These are phyloP conservation scores for Callorhinus ursinus DNA, from an alignment of 2,113 vertebrate species.

Conservation along the genomic window DNA sequence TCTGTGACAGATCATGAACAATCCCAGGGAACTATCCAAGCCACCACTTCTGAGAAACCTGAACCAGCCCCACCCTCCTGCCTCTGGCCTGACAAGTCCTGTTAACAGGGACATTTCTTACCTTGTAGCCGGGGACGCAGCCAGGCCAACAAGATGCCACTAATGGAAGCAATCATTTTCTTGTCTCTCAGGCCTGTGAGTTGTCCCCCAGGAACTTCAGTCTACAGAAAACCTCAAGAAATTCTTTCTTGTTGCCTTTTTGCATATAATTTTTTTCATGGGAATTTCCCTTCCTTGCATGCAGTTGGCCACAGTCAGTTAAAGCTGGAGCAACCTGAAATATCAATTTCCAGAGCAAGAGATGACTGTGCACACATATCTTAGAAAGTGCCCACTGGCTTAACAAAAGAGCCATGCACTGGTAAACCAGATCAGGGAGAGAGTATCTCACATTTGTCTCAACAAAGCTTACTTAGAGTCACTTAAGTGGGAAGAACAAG, in stretches of 20 bases:
- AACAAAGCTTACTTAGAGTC: fast-evolving
- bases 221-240: not conserved
- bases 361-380: not conserved
- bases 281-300: conserved; percentile 23
- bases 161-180: not conserved
- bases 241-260: not conserved
- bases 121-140: not conserved
- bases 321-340: not conserved
- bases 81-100: not conserved
- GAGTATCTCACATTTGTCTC: not conserved
- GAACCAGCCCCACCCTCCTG: not conserved
- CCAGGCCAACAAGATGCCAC: not conserved
- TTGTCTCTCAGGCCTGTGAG: conserved; percentile 30
- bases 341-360: not conserved
- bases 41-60: not conserved
- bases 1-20: not conserved
- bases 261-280: not conserved
- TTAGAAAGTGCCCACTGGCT: not conserved
- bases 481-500: not conserved
- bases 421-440: conserved; percentile 51
- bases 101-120: not conserved
- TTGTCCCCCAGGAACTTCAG: not conserved
- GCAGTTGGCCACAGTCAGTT: conserved; percentile 11
- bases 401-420: not conserved
- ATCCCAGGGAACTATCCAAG: not conserved